Base-by-base conservation (phyloP, 2,113 vertebrate genomes). In the Lucifuga dentata region DNA sequence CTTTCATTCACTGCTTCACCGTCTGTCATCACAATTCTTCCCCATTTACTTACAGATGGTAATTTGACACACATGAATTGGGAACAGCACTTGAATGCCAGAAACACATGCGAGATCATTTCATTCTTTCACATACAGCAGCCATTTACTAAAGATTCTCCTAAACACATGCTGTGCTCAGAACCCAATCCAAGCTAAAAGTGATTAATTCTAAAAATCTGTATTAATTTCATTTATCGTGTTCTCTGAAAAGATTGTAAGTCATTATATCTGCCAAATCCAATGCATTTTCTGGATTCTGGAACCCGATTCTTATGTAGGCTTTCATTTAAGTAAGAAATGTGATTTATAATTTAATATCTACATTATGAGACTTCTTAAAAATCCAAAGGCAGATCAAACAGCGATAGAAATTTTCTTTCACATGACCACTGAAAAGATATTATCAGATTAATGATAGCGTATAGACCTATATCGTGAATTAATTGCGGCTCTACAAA, bases 1-100 rank as follows among this genome's bases (percentile, higher is more conserved):
- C 56, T 81, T 68, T 45, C 71, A 81, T 90, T 89, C 74, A 81
- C 39, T 46, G 63, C 67, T 17, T 23, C 67, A 32, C 52, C 49
- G 57, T 78, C 59, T 86, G 87, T 88, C 87, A 77, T 62, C 5
- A 29, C 71, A 49, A 78, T 85, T 78, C 85, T 62, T 52, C 62
- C 67, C 48, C 68, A 55, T 85, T 85, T 80, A 83, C 85, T 85
- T 83, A 87, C 51, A 80, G 76, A 78, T 78, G 81, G 80, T 87
- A 84, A 91, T 90, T 89, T 85, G 84, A 89, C 81, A 79, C 87
- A 83, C 87, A 81, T 85, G 80, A 87, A 86, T 90, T 83, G 73
- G 58, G 46, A 82, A 55, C 49, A 38, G 68, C 15, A 16, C 38
- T 17, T 36, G 21, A 73, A 80, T 71, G 69, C 86, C 83, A 84